Evolutionary conservation across 2,113 vertebrate genomes (phyloP), one percentile per base, ranked within the genome.

Genomic region (Pluvialis apricaria): DNA sequence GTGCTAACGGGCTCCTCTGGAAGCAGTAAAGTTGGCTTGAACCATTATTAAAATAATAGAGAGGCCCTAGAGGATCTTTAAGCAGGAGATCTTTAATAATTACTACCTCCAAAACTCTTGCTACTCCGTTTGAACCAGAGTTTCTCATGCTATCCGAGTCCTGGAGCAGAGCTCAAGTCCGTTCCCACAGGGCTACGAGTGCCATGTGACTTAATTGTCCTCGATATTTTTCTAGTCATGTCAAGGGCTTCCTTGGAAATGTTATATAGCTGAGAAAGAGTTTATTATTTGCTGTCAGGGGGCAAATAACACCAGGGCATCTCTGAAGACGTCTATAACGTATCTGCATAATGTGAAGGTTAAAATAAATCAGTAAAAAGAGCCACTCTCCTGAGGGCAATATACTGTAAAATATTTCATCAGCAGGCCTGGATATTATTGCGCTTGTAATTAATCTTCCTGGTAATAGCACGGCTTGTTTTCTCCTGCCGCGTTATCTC

Each of bases 361-460:
- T 97, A 86, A 97, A 95, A 97, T 97, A 97, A 97, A 97, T 97
- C 94, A 96, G 85, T 70, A 94, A 96, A 96, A 96, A 78, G 79
- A 94, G 58, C 36, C 40, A 21, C 80, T 92, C 97, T 93, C 96
- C 84, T 83, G 97, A 88, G 96, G 77, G 76, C 82, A 92, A 93
- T 97, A 92, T 26, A 60, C 91, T 94, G 85, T 86, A 84, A 96
- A 96, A 96, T 95, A 97, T 96, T 97, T 97, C 96, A 95, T 97
- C 97, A 88, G 86, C 94, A 95, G 85, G 92, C 73, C 93, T 96
- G 93, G 87, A 94, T 95, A 93, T 94, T 82, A 84, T 92, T 97
- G 92, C 17, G 22, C 88, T 94, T 84, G 92, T 92, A 97, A 97
- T 97, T 97, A 96, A 97, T 97, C 93, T 97, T 96, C 86, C 69